phyloP scores from a whole-genome alignment of 2,888 invertebrate genomes.

The Biston stratarius region DNA sequence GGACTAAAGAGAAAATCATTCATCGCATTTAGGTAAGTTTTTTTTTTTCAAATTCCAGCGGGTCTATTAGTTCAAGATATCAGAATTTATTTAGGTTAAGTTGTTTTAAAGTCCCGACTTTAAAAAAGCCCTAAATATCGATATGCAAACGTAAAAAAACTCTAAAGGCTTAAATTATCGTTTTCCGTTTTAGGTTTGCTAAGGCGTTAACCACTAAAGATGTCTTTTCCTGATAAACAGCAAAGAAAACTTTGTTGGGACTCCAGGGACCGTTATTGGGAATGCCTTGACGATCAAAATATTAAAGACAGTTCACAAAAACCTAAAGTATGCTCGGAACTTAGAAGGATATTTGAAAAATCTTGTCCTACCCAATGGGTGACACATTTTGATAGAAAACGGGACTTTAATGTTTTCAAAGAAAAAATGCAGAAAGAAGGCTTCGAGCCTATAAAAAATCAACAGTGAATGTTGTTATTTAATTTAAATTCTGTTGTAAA shows the following conservation, averaged over 20 bases:
- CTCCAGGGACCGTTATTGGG: constrained; percentile 95
- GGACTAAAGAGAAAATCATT: neutral
- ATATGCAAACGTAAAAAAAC: neutral
- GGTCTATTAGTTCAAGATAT: constrained; percentile 24
- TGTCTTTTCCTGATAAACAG: constrained; percentile 94
- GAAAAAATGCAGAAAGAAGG: constrained; percentile 94
- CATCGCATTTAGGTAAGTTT: constrained; percentile 28
- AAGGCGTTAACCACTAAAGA: constrained; percentile 64
- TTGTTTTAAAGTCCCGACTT: constrained; percentile 26
- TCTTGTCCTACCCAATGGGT: constrained; percentile 95
- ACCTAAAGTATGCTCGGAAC: constrained; percentile 88
- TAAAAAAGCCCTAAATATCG: neutral
- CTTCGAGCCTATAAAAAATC: constrained; percentile 91
- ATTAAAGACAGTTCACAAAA: constrained; percentile 86
- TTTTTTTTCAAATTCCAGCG: neutral
- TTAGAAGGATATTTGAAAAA: constrained; percentile 91
- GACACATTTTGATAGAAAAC: constrained; percentile 96
- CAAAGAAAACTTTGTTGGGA: constrained; percentile 94
- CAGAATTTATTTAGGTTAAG: constrained; percentile 22
- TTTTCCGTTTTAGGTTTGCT: constrained; percentile 73
- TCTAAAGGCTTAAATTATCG: constrained; percentile 17
- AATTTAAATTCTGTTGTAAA: constrained; percentile 66
- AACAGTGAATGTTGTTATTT: constrained; percentile 57
- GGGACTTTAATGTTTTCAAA: constrained; percentile 95
- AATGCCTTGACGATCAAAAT: constrained; percentile 92